Evolutionary conservation across 2,797 vertebrate species (phyloP).

Genomic region (Erithacus rubecula): DNA sequence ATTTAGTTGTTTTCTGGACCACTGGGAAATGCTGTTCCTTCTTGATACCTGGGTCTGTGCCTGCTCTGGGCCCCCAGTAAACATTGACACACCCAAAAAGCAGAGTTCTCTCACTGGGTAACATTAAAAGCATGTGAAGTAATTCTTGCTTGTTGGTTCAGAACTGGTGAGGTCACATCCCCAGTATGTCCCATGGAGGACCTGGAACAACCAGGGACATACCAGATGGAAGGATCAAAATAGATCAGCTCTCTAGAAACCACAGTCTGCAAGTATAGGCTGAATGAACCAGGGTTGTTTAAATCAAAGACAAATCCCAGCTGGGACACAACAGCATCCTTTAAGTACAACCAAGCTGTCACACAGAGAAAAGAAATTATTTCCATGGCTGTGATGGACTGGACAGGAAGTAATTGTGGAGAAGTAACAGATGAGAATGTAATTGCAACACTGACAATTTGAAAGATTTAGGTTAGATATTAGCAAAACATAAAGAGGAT

Average conservation of each 20-base stretch:
- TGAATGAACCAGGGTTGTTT: neutral
- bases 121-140: neutral
- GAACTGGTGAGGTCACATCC: neutral
- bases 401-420: neutral
- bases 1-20: neutral
- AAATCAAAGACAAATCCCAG: neutral
- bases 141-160: neutral
- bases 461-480: constrained; percentile 25
- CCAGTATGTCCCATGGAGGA: neutral
- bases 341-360: neutral
- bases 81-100: neutral
- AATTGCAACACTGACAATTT: constrained; percentile 4
- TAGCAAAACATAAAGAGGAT: neutral
- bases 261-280: neutral
- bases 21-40: neutral
- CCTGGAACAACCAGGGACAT: neutral
- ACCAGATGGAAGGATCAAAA: neutral
- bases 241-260: neutral
- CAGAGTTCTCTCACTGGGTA: neutral
- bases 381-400: neutral
- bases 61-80: neutral
- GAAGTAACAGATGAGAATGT: neutral
- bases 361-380: neutral
- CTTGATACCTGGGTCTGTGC: neutral
- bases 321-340: neutral